A percentile compares a stretch with the other conserved stretches of the same genome.
Conservation (phyloP, 2,888 invertebrate genomes). For the Apotomis capreana region DNA sequence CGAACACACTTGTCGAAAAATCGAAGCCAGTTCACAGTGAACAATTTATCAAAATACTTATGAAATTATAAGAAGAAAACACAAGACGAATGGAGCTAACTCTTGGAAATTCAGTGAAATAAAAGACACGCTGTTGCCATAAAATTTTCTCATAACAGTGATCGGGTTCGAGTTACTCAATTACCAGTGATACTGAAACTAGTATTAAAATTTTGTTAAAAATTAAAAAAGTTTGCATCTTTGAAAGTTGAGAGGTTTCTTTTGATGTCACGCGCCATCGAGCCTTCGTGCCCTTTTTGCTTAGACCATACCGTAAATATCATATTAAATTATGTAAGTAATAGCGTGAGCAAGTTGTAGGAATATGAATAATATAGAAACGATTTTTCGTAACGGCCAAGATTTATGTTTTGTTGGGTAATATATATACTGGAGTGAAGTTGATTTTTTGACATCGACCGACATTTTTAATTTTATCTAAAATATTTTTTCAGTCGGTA, state of each 20-base stretch:
- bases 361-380: not conserved
- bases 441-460: too few relatives aligned
- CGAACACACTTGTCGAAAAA: too few relatives aligned
- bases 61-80: slow-evolving; percentile 18
- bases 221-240: slow-evolving; percentile 1
- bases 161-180: not conserved
- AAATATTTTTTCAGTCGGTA: too few relatives aligned
- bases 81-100: slow-evolving; percentile 6
- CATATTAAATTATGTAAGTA: not conserved
- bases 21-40: too few relatives aligned
- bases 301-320: not conserved
- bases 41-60: slow-evolving; percentile 9
- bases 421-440: too few relatives aligned
- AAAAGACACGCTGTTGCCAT: slow-evolving; percentile 12
- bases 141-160: slow-evolving; percentile 5
- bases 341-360: not conserved
- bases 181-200: not conserved
- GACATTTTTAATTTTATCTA: too few relatives aligned
- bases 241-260: not conserved
- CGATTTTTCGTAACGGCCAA: too few relatives aligned
- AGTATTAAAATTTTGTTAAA: not conserved
- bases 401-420: too few relatives aligned
- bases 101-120: slow-evolving; percentile 10
- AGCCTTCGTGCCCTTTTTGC: not conserved
- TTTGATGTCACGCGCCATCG: not conserved